Evolutionary conservation across 2,888 invertebrate genomes (phyloP), one percentile per base, ranked within the genome.

Genomic region (Lottia gigantea): DNA sequence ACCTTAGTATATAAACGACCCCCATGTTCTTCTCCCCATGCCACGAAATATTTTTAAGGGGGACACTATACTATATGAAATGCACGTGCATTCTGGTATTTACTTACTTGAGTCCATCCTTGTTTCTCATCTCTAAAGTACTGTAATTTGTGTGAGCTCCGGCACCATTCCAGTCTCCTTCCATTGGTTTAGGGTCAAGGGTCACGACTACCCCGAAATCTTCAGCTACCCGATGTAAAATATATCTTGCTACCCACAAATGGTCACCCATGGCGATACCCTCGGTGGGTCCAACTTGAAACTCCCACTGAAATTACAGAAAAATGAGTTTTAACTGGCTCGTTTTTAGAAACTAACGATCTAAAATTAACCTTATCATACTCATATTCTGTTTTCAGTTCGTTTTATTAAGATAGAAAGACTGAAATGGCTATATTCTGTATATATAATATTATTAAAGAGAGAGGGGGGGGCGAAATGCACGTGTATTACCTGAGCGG

Each of bases 71-170:
- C 6, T 31, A 2, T 31, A 2, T 3, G 7, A 40, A 40, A 40
- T 40, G 40, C 6, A 40, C 40, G 40, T 40, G 40, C 11, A 40
- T 40, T 11, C 11, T 6, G 40, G 11, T 11, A 40, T 40, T 40
- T 31, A 78, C 81, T 76, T 75, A 87, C 88, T 83, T 83, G 31
- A 88, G 74, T 12, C 88, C 88, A 0, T 83, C 83, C 2, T 77
- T 71, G 64, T 94, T 93, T 68, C 98, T 91, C 98, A 98, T 98
- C 62, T 91, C 91, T 86, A 94, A 93, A 0, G 98, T 98, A 14
- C 97, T 97, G 91, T 96, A 97, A 90, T 98, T 98, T 71, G 95
- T 95, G 87, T 98, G 98, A 0, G 96, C 97, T 0, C 98, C 98
- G 64, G 98, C 85, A 1, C 89, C 89, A 73, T 89, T 89, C 89